Evolutionary conservation across 2,797 vertebrate genomes (phyloP), one percentile per base, ranked within the genome.

Genomic region (Taeniopygia guttata): DNA sequence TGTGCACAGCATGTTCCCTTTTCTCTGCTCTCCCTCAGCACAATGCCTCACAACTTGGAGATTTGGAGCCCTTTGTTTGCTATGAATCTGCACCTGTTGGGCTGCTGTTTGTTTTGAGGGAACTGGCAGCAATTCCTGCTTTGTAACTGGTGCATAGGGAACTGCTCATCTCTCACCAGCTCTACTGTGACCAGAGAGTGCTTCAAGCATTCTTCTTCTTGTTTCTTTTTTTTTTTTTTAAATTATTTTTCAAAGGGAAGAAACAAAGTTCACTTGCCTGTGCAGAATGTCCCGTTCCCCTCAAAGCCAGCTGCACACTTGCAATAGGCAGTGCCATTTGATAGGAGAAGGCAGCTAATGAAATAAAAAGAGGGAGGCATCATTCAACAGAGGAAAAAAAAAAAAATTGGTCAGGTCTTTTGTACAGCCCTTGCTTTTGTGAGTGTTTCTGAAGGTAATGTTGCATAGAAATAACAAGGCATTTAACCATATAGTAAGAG

Each of bases 211-310:
- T 21, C 5, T 36, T 30, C 29, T 34, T 34, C 34, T 46, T n/a
- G n/a, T n/a, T n/a, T n/a, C 19, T 7, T n/a, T 59, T 42, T 0
- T 18, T 29, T 17, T 11, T 11, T 17, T 45, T 10, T 12, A 9
- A 17, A 18, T 8, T 5, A 62, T 55, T 30, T 80, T 23, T 9
- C 60, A 64, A 85, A 82, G 22, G 38, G n/a, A 75, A 42, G 69
- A 89, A 86, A 91, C 19, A 58, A 90, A 79, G 45, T 78, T 64
- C 20, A 56, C 95, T 97, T 97, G 98, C 99, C 99, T 98, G 97
- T 96, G 95, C 99, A 99, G 93, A 96, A 84, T 0, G 98, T 99
- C 43, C 99, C 99, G 1, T 99, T 99, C 67, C 99, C 99, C 85
- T 98, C 62, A 85, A 99, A 99, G 9, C 99, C 99, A 16, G 98